Evolutionary conservation across 2,113 vertebrate species (phyloP).

Genomic region (Planiliza haematocheilus): DNA sequence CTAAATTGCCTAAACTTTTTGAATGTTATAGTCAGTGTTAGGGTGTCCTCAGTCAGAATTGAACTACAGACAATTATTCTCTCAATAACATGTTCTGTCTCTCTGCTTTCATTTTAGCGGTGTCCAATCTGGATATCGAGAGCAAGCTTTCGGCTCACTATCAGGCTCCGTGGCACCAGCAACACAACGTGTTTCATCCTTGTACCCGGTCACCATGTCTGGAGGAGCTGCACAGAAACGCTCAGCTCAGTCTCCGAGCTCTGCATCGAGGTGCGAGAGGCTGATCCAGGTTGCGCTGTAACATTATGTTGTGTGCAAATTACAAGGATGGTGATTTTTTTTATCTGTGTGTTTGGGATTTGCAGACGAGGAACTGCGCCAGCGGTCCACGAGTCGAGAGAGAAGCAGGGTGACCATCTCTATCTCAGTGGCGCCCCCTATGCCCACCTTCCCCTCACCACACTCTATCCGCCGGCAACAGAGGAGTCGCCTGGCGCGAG

Average conservation of each 20-base stretch:
- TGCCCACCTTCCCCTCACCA: conserved; percentile 90
- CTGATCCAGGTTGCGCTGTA: not conserved
- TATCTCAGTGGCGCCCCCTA: conserved; percentile 88
- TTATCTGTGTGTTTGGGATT: not conserved
- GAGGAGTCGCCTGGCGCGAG: conserved; percentile 88
- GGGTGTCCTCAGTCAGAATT: not conserved
- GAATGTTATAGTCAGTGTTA: not conserved
- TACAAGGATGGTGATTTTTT: not conserved
- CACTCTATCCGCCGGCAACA: conserved; percentile 88
- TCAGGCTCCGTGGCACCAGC: conserved; percentile 93
- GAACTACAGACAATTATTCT: not conserved
- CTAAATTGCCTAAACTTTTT: too few species aligned
- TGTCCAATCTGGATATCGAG: conserved; percentile 95
- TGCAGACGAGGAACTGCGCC: conserved; percentile 69
- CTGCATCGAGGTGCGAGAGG: conserved; percentile 87
- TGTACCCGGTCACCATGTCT: conserved; percentile 91
- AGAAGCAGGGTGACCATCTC: conserved; percentile 86
- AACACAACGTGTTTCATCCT: conserved; percentile 93
- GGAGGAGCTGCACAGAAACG: conserved; percentile 93
- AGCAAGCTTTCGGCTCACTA: conserved; percentile 96
- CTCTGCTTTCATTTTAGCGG: conserved; percentile 81
- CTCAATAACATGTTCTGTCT: not conserved
- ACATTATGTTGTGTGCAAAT: not conserved
- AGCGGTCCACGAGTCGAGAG: conserved; percentile 87
- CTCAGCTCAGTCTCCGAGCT: conserved; percentile 91